Conservation (phyloP, 2,888 invertebrate species). For the Liodrosophila aerea region DNA sequence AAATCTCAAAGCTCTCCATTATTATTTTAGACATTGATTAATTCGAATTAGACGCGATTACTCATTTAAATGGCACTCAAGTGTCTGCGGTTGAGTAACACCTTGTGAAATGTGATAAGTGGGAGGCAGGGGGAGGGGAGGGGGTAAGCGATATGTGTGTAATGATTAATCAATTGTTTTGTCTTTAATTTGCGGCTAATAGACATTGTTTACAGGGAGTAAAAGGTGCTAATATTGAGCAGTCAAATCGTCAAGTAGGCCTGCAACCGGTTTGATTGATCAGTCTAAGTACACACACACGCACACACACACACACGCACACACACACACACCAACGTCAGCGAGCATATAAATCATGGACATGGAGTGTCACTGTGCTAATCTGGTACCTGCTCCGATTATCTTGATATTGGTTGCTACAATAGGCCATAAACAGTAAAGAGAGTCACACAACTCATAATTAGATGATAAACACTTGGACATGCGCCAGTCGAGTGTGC, state of each 20-base stretch:
- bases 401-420: constrained; percentile 38
- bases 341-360: constrained; percentile 54
- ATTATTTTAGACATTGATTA: constrained; percentile 38
- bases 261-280: constrained; percentile 50
- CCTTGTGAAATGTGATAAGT: constrained; percentile 25
- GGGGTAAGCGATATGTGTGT: too few species aligned
- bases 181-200: constrained; percentile 36
- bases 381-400: constrained; percentile 62
- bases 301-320: background rate
- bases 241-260: constrained; percentile 22
- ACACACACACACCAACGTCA: constrained; percentile 9
- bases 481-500: too few species aligned
- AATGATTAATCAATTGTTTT: constrained; percentile 31
- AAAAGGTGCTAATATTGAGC: constrained; percentile 16
- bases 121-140: too few species aligned
- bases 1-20: constrained; percentile 8
- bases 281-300: constrained; percentile 22
- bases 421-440: background rate
- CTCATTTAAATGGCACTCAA: constrained; percentile 53
- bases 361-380: constrained; percentile 52
- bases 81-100: constrained; percentile 37
- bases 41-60: constrained; percentile 37
- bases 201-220: constrained; percentile 25
- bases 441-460: background rate
- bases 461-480: too few species aligned